Percentiles rank a stretch among this genome's conserved stretches.
Conservation (phyloP, 2,888 invertebrate genomes). For the Myopa tessellatipennis region DNA sequence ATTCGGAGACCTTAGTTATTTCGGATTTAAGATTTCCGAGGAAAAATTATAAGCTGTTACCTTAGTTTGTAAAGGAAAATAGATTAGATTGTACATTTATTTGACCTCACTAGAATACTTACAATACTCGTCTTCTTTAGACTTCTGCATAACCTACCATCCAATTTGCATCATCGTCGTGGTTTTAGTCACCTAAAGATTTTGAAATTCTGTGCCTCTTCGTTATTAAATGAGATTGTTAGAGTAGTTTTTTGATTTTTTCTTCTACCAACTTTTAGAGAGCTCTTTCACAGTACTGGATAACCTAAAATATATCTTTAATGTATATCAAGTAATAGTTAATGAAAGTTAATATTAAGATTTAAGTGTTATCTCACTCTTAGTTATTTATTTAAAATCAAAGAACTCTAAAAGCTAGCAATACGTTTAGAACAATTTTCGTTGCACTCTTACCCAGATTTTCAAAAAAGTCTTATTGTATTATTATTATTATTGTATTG, state of each 20-base stretch:
- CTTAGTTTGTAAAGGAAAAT: neutral
- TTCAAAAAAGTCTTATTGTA: neutral
- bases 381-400: neutral
- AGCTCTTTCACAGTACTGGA: neutral
- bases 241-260: neutral
- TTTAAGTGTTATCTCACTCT: neutral
- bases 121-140: too few species aligned
- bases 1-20: too few species aligned
- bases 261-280: neutral
- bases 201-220: conserved; percentile 24
- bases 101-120: too few species aligned
- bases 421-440: neutral
- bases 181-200: too few species aligned
- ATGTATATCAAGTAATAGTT: neutral
- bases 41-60: neutral
- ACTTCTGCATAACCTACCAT: too few species aligned
- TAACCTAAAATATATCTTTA: neutral
- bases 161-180: neutral
- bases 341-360: neutral
- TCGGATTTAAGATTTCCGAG: too few species aligned
- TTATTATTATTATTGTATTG: too few species aligned
- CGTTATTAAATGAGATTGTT: conserved; percentile 24
- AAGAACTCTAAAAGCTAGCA: neutral
- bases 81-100: neutral
- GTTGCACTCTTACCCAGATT: too few species aligned